Conservation (phyloP, 2,888 invertebrate species). For the Drosophila formosana region DNA sequence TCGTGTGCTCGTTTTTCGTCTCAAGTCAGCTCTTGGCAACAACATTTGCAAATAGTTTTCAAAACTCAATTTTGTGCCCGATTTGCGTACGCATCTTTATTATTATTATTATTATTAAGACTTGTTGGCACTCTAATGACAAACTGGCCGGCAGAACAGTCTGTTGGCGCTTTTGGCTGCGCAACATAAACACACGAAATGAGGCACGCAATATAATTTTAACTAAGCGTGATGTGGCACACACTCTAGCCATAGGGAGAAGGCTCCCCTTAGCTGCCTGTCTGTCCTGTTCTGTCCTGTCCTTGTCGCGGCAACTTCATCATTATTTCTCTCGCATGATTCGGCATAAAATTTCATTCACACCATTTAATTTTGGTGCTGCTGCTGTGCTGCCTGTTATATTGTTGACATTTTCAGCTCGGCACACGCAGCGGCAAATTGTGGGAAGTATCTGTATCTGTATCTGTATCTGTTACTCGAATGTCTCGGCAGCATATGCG, state of each 20-base stretch:
- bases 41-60: constrained; percentile 70
- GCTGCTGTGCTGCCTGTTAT: constrained; percentile 36
- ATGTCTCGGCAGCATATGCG: constrained; percentile 40
- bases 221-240: constrained; percentile 64
- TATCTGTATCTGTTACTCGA: constrained; percentile 14
- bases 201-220: constrained; percentile 68
- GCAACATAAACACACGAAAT: constrained; percentile 75
- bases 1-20: constrained; percentile 16
- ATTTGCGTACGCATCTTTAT: constrained; percentile 72
- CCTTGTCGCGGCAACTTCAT: constrained; percentile 72
- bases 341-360: constrained; percentile 81
- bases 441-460: constrained; percentile 63
- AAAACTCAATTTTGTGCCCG: constrained; percentile 68
- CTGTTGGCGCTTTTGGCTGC: background rate
- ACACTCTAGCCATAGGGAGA: background rate
- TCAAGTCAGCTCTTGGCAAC: constrained; percentile 27
- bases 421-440: constrained; percentile 75
- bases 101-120: constrained; percentile 31
- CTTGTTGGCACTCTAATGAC: constrained; percentile 56
- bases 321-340: constrained; percentile 79
- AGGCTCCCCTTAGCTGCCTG: background rate
- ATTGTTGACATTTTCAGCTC: constrained; percentile 71
- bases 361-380: constrained; percentile 75
- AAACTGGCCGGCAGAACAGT: constrained; percentile 32
- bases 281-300: constrained; percentile 4